phyloP scores from a whole-genome alignment of 2,888 invertebrate species.

The Scaeva pyrastri region DNA sequence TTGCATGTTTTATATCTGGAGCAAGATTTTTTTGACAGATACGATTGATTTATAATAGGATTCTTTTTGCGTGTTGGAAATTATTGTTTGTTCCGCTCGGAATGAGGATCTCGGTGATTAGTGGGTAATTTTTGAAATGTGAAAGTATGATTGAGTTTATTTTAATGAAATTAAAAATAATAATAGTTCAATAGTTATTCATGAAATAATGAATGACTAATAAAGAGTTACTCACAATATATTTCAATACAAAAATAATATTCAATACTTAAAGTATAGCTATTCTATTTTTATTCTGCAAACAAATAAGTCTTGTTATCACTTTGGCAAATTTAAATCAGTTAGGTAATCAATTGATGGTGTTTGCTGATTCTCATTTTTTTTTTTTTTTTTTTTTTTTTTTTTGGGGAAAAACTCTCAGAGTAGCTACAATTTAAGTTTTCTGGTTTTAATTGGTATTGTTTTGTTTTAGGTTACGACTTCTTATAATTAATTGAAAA shows the following conservation, averaged over 20 bases:
- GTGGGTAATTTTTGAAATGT: slow-evolving; percentile 2
- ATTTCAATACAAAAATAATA: not conserved
- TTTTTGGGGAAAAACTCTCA: not conserved
- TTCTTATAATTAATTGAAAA: not conserved
- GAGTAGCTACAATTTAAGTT: too few relatives aligned
- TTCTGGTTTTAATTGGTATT: not conserved
- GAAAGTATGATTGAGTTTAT: slow-evolving; percentile 5
- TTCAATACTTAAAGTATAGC: too few relatives aligned
- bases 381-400: not conserved
- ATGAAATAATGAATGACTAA: not conserved
- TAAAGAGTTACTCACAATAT: not conserved
- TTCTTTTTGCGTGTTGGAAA: not conserved
- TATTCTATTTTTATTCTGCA: too few relatives aligned
- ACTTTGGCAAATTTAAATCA: too few relatives aligned
- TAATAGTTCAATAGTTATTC: not conserved
- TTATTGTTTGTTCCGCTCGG: not conserved
- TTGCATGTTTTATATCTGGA: not conserved
- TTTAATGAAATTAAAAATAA: not conserved
- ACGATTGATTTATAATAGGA: slow-evolving; percentile 29
- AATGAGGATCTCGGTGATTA: slow-evolving; percentile 21
- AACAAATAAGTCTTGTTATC: too few relatives aligned
- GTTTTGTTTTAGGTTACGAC: not conserved
- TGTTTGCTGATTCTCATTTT: not conserved
- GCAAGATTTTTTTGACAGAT: slow-evolving; percentile 12
- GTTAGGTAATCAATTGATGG: not conserved